phyloP scores from a whole-genome alignment of 2,113 vertebrate genomes.

The rat (Rattus norvegicus) region GRCr8 NC_086024.1:113867501-113868000 shows the following conservation, averaged over 20 bases:
- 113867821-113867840: background rate
- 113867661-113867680: background rate
- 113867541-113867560: background rate
- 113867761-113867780: background rate
- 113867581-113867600: background rate
- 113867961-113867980: background rate
- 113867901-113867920: background rate
- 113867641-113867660: background rate
- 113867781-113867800: background rate
- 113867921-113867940: background rate
- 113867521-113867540: background rate
- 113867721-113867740: background rate
- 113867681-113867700: background rate
- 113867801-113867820: background rate
- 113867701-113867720: background rate
- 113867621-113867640: conserved; percentile 16
- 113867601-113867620: background rate
- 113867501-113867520: background rate
- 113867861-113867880: conserved; percentile 26
- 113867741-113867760: background rate
- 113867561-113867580: background rate
- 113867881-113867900: background rate
- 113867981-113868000: background rate
- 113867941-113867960: background rate
- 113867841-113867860: conserved; percentile 18